These are phyloP conservation scores for Agriopis marginaria DNA, from an alignment of 2,888 invertebrate species.

Conservation along the genomic window DNA sequence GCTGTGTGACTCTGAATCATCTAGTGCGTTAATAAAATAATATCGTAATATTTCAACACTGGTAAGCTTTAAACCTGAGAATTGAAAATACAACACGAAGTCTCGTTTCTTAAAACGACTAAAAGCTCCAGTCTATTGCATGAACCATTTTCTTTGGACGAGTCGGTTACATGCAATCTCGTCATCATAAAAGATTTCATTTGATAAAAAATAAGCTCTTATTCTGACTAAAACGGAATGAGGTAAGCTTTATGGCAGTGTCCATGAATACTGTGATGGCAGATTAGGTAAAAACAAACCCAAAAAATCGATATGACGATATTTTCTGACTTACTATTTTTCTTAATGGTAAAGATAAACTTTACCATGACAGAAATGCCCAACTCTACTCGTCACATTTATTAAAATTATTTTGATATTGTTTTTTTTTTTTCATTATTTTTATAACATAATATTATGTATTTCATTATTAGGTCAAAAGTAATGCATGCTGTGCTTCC, in stretches of 20 bases:
- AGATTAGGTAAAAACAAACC: too few species aligned
- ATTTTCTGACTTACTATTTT: too few species aligned
- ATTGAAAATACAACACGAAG: conserved; percentile 16
- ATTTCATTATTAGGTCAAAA: too few species aligned
- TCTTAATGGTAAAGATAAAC: too few species aligned
- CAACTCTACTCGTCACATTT: too few species aligned
- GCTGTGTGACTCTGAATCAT: too few species aligned
- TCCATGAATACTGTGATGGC: background rate
- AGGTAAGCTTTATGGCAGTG: background rate
- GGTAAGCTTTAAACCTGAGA: background rate
- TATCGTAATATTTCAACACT: background rate
- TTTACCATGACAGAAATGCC: too few species aligned
- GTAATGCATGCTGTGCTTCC: too few species aligned
- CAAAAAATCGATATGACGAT: too few species aligned
- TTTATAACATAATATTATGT: too few species aligned
- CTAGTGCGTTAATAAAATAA: background rate
- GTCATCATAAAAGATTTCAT: conserved; percentile 20
- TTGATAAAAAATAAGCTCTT: conserved; percentile 1
- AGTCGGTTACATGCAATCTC: conserved; percentile 31
- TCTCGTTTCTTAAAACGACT: conserved; percentile 2
- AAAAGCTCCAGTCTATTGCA: conserved; percentile 12
- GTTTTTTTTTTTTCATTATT: too few species aligned
- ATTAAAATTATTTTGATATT: too few species aligned
- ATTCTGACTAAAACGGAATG: background rate
- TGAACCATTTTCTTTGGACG: conserved; percentile 21